Percentiles rank a stretch among this genome's conserved stretches.
phyloP scores from a whole-genome alignment of 2,888 invertebrate genomes.

The Belgica antarctica region DNA sequence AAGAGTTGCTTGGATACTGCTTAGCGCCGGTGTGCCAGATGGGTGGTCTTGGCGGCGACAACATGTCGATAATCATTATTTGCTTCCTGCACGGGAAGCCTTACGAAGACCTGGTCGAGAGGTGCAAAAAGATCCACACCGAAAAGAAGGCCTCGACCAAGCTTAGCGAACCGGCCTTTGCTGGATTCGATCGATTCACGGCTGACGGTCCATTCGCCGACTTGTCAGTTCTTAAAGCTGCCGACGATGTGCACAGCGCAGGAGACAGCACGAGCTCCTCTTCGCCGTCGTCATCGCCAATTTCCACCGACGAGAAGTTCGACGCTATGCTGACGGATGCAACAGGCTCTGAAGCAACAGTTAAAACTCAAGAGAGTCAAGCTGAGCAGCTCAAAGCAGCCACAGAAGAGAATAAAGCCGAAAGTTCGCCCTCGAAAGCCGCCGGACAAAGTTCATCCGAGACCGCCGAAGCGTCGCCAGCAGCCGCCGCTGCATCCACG shows the following conservation, averaged over 20 bases:
- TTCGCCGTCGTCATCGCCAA: constrained; percentile 31
- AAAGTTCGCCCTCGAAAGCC: not conserved
- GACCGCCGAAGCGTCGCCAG: not conserved
- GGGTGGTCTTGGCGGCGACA: constrained; percentile 96
- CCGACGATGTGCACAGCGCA: constrained; percentile 5
- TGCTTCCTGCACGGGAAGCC: constrained; percentile 61
- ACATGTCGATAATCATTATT: constrained; percentile 95
- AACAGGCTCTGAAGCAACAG: not conserved
- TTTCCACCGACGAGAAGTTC: constrained; percentile 38
- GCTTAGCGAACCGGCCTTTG: constrained; percentile 31
- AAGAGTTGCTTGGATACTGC: constrained; percentile 90
- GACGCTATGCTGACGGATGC: not conserved
- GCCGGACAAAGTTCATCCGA: not conserved
- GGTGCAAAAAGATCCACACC: constrained; percentile 47
- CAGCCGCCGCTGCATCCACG: not conserved
- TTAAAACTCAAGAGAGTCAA: not conserved
- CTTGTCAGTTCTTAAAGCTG: constrained; percentile 32
- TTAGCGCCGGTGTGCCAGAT: constrained; percentile 93
- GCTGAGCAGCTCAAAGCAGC: not conserved
- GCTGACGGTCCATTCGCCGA: constrained; percentile 36
- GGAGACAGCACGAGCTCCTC: constrained; percentile 31
- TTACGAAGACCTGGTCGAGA: constrained; percentile 52
- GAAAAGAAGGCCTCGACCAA: constrained; percentile 28
- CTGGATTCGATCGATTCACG: constrained; percentile 28
- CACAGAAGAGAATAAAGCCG: not conserved